phyloP scores from a whole-genome alignment of 2,797 vertebrate species.

The Anas acuta region DNA sequence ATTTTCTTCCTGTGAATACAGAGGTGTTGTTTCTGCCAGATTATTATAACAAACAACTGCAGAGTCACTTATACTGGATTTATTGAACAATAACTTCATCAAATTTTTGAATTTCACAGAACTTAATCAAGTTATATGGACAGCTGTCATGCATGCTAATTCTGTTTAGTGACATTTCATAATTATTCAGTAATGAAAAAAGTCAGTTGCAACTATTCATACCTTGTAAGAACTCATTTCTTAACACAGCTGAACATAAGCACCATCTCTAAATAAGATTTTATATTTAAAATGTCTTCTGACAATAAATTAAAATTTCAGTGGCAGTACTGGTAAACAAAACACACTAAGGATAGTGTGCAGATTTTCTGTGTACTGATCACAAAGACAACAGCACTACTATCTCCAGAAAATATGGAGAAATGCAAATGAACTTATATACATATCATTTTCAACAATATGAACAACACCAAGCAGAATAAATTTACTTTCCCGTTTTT shows the following conservation, averaged over 20 bases:
- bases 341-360: conserved; percentile 12
- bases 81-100: background rate
- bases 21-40: background rate
- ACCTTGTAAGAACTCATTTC: background rate
- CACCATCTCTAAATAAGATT: background rate
- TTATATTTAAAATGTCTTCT: conserved; percentile 65
- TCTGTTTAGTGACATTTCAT: background rate
- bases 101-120: background rate
- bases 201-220: background rate
- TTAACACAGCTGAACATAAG: background rate
- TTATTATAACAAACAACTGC: background rate
- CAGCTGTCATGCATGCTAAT: background rate
- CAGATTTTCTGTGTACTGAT: conserved; percentile 62
- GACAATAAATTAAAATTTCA: conserved; percentile 73
- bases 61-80: background rate
- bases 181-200: background rate
- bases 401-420: background rate
- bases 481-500: conserved; percentile 16
- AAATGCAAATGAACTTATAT: background rate
- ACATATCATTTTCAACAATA: background rate
- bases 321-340: conserved; percentile 39
- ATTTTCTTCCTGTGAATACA: background rate
- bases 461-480: conserved; percentile 16
- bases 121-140: background rate
- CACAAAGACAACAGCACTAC: conserved; percentile 31